Evolutionary conservation across 2,113 vertebrate genomes (phyloP).

Genomic region (Mus pahari): DNA sequence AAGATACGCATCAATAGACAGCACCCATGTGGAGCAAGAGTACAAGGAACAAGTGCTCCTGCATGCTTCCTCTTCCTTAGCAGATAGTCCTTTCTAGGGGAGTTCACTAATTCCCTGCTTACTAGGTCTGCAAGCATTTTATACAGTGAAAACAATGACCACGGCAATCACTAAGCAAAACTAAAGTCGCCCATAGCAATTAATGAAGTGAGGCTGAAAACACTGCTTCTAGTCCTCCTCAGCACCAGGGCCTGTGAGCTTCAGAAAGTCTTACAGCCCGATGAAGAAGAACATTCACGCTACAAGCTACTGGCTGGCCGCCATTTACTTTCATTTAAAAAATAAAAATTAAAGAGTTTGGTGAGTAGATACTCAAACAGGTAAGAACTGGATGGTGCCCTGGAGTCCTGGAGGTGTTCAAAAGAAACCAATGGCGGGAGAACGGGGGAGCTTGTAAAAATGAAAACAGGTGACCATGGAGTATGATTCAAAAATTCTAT

Average conservation of each 20-base stretch:
- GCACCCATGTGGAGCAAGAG: not conserved
- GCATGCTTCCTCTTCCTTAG: not conserved
- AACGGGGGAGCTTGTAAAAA: not conserved
- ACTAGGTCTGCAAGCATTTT: slow-evolving; percentile 28
- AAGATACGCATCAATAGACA: not conserved
- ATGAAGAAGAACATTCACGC: not conserved
- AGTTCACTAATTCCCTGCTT: slow-evolving; percentile 4
- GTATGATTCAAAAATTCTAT: slow-evolving; percentile 9
- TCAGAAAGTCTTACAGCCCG: slow-evolving; percentile 4
- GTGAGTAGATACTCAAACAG: not conserved
- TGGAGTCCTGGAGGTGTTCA: not conserved
- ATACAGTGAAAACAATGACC: not conserved
- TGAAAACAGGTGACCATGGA: not conserved
- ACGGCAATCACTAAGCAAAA: not conserved
- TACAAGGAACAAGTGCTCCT: not conserved
- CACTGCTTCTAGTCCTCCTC: not conserved
- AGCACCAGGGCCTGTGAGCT: not conserved
- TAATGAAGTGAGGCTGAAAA: not conserved
- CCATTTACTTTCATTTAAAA: not conserved
- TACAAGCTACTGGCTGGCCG: not conserved
- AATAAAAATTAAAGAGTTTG: not conserved
- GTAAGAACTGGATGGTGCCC: not conserved
- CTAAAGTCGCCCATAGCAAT: not conserved
- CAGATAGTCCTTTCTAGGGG: not conserved
- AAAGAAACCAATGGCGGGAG: not conserved